These are phyloP conservation scores for Aleiodes leptofemur DNA, from an alignment of 2,888 invertebrate species.

Conservation along the genomic window DNA sequence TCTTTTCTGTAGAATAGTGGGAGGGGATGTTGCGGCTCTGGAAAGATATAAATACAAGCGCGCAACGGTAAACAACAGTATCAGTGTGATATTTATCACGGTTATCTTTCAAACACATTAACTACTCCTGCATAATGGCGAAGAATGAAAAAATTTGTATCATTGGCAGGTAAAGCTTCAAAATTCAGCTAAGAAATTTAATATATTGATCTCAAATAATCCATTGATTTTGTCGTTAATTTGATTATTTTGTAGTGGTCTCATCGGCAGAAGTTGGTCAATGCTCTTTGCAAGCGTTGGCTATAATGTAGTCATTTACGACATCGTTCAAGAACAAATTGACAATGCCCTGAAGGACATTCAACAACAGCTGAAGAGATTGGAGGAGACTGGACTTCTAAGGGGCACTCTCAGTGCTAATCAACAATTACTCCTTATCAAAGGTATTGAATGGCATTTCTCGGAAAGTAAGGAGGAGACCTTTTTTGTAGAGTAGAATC, in stretches of 20 bases:
- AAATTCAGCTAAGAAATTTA: neutral
- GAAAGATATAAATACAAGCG: constrained; percentile 42
- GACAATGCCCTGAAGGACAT: constrained; percentile 85
- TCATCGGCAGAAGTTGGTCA: constrained; percentile 97
- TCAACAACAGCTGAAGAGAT: constrained; percentile 81
- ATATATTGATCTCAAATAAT: constrained; percentile 1
- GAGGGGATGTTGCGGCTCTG: constrained; percentile 9
- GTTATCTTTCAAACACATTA: constrained; percentile 21
- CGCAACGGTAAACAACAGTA: constrained; percentile 22
- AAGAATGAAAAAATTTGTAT: constrained; percentile 83
- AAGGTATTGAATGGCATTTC: constrained; percentile 77
- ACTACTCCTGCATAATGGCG: constrained; percentile 37
- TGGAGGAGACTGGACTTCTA: constrained; percentile 84
- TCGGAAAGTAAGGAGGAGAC: neutral
- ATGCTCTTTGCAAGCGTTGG: constrained; percentile 97
- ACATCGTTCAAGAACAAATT: constrained; percentile 87
- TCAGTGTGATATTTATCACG: neutral
- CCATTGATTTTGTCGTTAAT: constrained; percentile 39
- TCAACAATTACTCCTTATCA: constrained; percentile 87
- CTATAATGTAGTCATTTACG: constrained; percentile 91
- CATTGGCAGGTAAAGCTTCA: constrained; percentile 82
- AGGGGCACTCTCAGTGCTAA: constrained; percentile 85
- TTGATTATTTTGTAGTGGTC: constrained; percentile 82
- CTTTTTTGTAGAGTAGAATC: too few species aligned
- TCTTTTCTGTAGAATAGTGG: neutral